phyloP scores from a whole-genome alignment of 2,797 vertebrate species.

The Eupleurogrammus muticus region DNA sequence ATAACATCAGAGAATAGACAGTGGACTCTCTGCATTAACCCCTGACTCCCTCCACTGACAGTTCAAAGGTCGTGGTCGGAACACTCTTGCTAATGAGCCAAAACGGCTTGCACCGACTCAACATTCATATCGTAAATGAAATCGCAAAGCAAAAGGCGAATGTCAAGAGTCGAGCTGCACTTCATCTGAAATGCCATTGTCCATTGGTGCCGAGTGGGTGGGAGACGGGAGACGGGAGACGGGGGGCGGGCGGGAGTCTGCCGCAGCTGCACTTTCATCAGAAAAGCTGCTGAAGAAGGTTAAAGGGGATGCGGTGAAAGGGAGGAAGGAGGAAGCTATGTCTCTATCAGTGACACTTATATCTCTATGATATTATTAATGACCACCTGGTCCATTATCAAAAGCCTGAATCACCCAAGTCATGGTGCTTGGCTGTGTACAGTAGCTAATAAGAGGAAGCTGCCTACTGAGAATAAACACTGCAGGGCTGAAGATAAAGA shows the following conservation, averaged over 20 bases:
- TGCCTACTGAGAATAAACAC: neutral
- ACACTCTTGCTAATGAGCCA: constrained; percentile 22
- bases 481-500: too few species aligned
- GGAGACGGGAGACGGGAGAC: neutral
- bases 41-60: neutral
- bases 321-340: neutral
- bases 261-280: constrained; percentile 11
- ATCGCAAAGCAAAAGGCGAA: constrained; percentile 22
- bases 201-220: neutral
- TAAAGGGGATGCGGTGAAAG: neutral
- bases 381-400: neutral
- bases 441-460: neutral
- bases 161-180: constrained; percentile 1
- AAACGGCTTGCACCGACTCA: neutral
- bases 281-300: neutral
- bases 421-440: neutral
- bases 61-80: constrained; percentile 35
- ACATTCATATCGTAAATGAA: constrained; percentile 12
- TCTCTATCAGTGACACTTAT: constrained; percentile 4
- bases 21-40: neutral
- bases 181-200: constrained; percentile 20
- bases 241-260: neutral
- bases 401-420: constrained; percentile 20
- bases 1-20: constrained; percentile 24
- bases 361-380: neutral